Evolutionary conservation across 1,140 invertebrate species (phyloP).

Genomic region (Ceratoteleas bidentatus): DNA sequence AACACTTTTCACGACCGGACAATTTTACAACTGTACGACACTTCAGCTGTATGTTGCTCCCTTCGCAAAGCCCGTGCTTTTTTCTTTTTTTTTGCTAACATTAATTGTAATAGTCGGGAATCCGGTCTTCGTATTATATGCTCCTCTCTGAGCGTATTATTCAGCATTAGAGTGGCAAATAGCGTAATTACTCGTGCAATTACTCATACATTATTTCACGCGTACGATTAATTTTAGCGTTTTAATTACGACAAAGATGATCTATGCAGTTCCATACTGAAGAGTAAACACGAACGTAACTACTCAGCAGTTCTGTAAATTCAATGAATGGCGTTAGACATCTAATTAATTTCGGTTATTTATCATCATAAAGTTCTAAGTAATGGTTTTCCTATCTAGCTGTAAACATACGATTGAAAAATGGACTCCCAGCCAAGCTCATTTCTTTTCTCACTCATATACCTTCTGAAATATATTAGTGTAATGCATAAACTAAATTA

Average conservation of each 20-base stretch:
- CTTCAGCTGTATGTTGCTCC: no score
- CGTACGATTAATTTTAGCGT: conserved; percentile 40
- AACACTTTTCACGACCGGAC: conserved; percentile 39
- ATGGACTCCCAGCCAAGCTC: no score
- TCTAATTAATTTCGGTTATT: no score
- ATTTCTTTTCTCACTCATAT: no score
- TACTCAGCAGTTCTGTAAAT: no score
- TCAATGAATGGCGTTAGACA: no score
- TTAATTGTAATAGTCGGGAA: conserved; percentile 25
- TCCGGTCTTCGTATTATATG: conserved; percentile 29
- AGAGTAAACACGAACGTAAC: conserved; percentile 13
- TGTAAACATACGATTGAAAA: no score
- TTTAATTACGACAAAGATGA: conserved; percentile 47
- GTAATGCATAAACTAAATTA: no score
- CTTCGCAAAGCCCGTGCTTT: conserved; percentile 17
- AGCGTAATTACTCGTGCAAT: conserved; percentile 49
- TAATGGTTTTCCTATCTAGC: no score
- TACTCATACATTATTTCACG: conserved; percentile 48
- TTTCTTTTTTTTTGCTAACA: conserved; percentile 20
- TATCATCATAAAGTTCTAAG: no score
- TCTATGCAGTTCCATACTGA: conserved; percentile 41
- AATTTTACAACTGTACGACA: conserved; percentile 41
- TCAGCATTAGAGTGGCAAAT: conserved; percentile 50
- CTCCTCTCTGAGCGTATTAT: conserved; percentile 29
- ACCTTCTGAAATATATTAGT: no score